Evolutionary conservation across 2,113 vertebrate genomes (phyloP).

Genomic region (Labeo catla): DNA sequence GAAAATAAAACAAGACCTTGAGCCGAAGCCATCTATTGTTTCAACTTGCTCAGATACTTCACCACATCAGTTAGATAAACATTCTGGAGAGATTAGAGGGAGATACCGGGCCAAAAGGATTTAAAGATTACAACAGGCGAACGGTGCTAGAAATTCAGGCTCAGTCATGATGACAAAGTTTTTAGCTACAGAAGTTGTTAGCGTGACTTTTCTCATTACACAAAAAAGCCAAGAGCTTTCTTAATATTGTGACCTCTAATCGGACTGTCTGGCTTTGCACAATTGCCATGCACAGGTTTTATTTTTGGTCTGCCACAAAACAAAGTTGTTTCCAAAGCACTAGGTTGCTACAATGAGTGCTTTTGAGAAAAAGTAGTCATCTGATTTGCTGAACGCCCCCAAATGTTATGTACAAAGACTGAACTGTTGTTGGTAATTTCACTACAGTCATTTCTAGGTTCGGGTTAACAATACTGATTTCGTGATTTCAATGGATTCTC

Average conservation of each 20-base stretch:
- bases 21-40: slow-evolving; percentile 7
- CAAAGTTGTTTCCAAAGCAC: neutral
- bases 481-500: neutral
- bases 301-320: neutral
- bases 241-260: neutral
- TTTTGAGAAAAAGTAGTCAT: neutral
- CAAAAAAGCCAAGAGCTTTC: neutral
- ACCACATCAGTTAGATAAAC: slow-evolving; percentile 27
- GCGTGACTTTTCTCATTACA: neutral
- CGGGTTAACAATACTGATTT: neutral
- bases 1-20: slow-evolving; percentile 30
- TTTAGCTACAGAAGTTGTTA: neutral
- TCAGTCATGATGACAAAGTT: neutral
- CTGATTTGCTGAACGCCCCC: neutral
- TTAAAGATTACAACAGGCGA: neutral
- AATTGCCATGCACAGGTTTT: neutral
- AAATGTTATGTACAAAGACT: neutral
- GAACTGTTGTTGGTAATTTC: neutral
- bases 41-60: neutral
- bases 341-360: neutral
- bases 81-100: neutral
- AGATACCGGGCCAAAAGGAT: neutral
- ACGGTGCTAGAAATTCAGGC: neutral
- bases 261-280: neutral
- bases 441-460: neutral